These are phyloP conservation scores for Zoanthus sansibaricus DNA, from an alignment of 92 coral and sea anemone genomes.

Conservation along the genomic window DNA sequence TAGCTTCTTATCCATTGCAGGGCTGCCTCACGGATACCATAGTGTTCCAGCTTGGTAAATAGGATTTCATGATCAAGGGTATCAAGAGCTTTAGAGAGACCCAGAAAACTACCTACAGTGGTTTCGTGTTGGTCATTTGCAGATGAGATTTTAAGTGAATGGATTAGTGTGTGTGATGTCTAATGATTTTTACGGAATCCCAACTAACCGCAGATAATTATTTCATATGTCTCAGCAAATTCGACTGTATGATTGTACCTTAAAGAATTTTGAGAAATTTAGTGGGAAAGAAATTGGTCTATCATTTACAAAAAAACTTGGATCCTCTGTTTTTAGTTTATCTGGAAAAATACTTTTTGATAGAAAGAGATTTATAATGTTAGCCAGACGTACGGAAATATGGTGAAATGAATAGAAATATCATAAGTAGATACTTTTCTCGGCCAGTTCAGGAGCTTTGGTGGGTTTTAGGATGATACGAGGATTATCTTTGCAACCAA, in stretches of 20 bases:
- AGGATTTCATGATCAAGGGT: slow-evolving; percentile 48
- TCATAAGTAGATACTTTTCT: slow-evolving; percentile 52
- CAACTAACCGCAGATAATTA: no score
- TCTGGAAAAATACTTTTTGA: slow-evolving; percentile 46
- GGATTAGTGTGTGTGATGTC: no score
- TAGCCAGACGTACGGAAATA: slow-evolving; percentile 40
- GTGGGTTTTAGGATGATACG: slow-evolving; percentile 39
- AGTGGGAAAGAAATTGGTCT: slow-evolving; percentile 53
- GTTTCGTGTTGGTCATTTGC: no score
- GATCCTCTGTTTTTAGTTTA: slow-evolving; percentile 56
- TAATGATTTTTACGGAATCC: no score
- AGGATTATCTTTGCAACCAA: slow-evolving; percentile 3
- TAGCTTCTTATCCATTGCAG: no score
- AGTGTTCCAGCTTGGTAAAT: background rate
- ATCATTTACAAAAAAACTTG: slow-evolving; percentile 29
- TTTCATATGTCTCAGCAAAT: no score
- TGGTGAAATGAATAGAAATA: slow-evolving; percentile 36
- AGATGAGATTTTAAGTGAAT: no score
- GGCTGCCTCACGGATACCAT: no score
- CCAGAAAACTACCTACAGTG: background rate
- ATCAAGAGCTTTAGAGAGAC: slow-evolving; percentile 50
- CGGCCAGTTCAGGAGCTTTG: slow-evolving; percentile 22
- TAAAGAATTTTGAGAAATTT: background rate
- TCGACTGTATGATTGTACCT: no score
- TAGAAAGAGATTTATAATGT: slow-evolving; percentile 42